Conservation (phyloP, 1,140 invertebrate species). For the Heliconius hewitsoni region DNA sequence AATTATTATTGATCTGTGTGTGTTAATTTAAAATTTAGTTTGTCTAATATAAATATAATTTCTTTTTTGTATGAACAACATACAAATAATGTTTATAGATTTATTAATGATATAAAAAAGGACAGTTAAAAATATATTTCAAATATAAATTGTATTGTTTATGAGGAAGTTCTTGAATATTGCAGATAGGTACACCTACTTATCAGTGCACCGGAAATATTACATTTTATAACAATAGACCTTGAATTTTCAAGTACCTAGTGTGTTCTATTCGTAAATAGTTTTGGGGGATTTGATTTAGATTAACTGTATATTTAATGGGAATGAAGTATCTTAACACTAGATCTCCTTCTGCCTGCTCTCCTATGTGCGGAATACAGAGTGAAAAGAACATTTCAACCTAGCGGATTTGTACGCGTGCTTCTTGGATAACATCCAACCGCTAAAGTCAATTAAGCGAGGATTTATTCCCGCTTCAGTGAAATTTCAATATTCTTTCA, state of each 20-base stretch:
- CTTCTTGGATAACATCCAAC: neutral
- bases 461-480: neutral
- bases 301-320: neutral
- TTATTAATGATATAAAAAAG: neutral
- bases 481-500: neutral
- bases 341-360: no score
- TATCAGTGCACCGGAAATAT: neutral
- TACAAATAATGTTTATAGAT: no score
- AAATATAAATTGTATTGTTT: neutral
- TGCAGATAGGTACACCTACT: neutral
- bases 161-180: neutral
- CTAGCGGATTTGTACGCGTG: neutral
- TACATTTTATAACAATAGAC: neutral
- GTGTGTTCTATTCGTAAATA: neutral
- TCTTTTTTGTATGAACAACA: neutral
- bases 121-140: neutral
- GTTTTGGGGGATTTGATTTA: neutral
- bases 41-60: no score
- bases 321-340: no score
- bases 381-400: no score
- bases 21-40: no score
- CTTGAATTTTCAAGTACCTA: neutral
- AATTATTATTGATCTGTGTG: no score
- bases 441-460: neutral
- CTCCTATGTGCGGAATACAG: no score